Evolutionary conservation across 2,113 vertebrate genomes (phyloP), one percentile per base, ranked within the genome.

Genomic region (Pantherophis guttatus): DNA sequence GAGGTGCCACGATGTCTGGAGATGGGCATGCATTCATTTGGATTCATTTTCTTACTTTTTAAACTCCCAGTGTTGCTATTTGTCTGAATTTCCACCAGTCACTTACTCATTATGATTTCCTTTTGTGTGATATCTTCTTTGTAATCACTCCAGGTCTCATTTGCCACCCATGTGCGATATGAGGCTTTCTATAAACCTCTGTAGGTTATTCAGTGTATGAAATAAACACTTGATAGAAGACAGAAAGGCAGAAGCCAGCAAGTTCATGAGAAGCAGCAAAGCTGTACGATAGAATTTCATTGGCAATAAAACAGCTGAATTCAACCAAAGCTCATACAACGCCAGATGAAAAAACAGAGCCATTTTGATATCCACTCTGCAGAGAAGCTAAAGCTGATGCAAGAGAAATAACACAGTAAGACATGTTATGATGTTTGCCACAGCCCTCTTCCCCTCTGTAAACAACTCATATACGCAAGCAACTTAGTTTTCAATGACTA

Each of bases 181-280:
- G 57, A 91, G 90, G 70, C 44, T 91, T 29, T 65, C 92, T 52
- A 92, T 93, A 50, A 93, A 33, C 9, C 44, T 94, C 87, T 85
- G 17, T n/a, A 39, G 57, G 26, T 88, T 81, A 70, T 33, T 29
- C 53, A 24, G 17, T 33, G 54, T 44, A 92, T 87, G 55, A 93
- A 88, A 94, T 86, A 86, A 39, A 86, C 87, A 54, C 75, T 90
- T 92, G 33, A 57, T 57, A 62, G 87, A 93, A 33, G 75, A 86
- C 90, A 89, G 54, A 85, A 91, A 91, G 87, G 19, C 91, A 53
- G 88, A 93, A 91, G 44, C n/a, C 17, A 65, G 52, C 59, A 87
- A 87, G 24, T 52, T 92, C 93, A 50, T 6, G 90, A 50, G 62
- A 93, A 94, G 81, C 7, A 55, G 33, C 52, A 91, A 94, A 85